Evolutionary conservation across 2,888 invertebrate species (phyloP), one percentile per base, ranked within the genome.

Genomic region (Thereva nobilitata): DNA sequence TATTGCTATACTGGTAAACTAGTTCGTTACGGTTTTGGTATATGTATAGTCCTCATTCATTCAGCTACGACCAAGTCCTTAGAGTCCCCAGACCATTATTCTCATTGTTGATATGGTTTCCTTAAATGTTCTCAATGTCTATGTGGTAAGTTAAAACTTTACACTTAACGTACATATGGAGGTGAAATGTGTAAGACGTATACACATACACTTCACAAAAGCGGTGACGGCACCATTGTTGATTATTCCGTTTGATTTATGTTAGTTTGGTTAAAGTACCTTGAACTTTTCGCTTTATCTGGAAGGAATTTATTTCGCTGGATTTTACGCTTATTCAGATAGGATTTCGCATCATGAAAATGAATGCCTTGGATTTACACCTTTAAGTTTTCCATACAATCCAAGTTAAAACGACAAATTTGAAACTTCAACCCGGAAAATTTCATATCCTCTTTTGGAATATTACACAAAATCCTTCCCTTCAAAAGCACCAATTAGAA

Each of bases 211-310:
- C 23, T 23, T 23, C 23, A 23, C 23, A 23, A 23, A 41, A 64
- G 53, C 53, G 64, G 64, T 54, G 54, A 59, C 64, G 63, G 45
- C 54, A 56, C 67, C 57, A 64, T 69, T 69, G 69, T 69, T 69
- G 67, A 69, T 69, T 69, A 69, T 68, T 69, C 69, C 61, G 41
- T 50, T 44, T 67, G 69, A 69, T 69, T 67, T 69, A 69, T 67
- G 65, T 57, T 67, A 67, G 61, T 67, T 47, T 69, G 44, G 42
- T 64, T 63, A 54, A 67, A 66, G 67, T 54, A 55, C 61, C 67
- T 64, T 57, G 59, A 69, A 69, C 59, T 69, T 69, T 67, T 49
- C 56, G 59, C 56, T 66, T 68, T 68, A 68, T 68, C 66, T 66
- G 41, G 10, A 44, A 42, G 12, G 37, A 56, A 61, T 61, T 68